These are phyloP conservation scores for Cryptomyrus ogoouensis DNA, from an alignment of 2,113 vertebrate species.

Conservation along the genomic window DNA sequence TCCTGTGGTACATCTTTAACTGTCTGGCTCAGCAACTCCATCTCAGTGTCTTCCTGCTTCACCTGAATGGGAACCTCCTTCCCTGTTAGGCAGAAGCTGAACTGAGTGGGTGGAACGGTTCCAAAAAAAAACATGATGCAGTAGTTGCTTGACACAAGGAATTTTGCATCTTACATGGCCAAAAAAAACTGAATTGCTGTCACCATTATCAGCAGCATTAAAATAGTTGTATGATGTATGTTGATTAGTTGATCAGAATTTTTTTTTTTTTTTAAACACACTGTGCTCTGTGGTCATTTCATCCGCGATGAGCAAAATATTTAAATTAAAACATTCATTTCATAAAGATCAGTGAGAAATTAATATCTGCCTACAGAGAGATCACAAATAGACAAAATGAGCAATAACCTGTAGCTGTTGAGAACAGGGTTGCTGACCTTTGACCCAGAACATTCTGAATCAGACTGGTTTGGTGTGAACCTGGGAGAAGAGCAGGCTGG, in stretches of 20 bases:
- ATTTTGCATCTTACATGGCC: not conserved
- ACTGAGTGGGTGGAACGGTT: not conserved
- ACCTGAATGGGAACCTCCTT: conserved; percentile 57
- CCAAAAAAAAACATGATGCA: not conserved
- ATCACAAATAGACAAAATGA: not conserved
- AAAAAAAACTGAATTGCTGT: not conserved
- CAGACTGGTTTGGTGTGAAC: not conserved
- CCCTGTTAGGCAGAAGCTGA: conserved; percentile 55
- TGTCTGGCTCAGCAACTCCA: conserved; percentile 48
- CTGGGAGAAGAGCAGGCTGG: not conserved
- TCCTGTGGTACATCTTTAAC: conserved; percentile 62
- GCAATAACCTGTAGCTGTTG: not conserved
- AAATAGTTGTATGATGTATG: not conserved
- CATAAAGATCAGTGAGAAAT: not conserved
- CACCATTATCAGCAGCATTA: not conserved
- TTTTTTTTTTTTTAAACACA: not conserved
- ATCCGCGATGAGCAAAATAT: not conserved
- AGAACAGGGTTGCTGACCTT: not conserved
- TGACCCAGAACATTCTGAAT: not conserved
- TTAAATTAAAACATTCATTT: not conserved
- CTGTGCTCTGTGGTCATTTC: not conserved
- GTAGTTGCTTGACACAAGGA: not conserved
- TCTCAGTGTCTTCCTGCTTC: conserved; percentile 64
- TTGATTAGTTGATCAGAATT: not conserved
- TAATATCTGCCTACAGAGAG: not conserved